A percentile compares a stretch with the other conserved stretches of the same genome.
Conservation (phyloP, 2,113 vertebrate genomes). For the Atlantisia rogersi region DNA sequence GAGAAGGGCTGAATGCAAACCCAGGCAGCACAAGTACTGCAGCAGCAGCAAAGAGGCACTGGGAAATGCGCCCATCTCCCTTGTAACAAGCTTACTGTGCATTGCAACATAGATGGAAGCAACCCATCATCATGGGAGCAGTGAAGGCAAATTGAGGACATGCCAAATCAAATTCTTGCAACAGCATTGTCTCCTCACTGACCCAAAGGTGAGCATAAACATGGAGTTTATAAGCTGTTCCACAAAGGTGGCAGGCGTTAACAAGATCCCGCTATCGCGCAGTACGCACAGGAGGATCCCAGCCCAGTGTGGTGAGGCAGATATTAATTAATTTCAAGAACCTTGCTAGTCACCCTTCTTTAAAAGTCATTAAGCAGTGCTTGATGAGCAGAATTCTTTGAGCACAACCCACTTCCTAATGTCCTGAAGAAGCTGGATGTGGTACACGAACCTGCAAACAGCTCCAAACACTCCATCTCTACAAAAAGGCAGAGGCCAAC, state of each 20-base stretch:
- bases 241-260: not conserved
- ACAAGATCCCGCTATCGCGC: not conserved
- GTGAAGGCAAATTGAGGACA: not conserved
- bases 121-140: not conserved
- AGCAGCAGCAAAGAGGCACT: not conserved
- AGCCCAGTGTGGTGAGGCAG: not conserved
- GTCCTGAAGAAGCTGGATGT: not conserved
- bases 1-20: not conserved
- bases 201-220: not conserved
- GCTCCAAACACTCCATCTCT: not conserved
- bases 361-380: not conserved
- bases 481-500: not conserved
- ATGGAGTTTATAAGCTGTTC: accelerated
- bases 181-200: not conserved
- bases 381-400: not conserved
- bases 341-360: not conserved
- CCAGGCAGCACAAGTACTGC: not conserved
- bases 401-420: not conserved
- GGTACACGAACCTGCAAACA: not conserved
- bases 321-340: not conserved
- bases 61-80: not conserved
- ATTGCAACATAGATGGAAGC: accelerated
- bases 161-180: not conserved
- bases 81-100: not conserved
- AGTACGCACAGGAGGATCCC: not conserved